These are phyloP conservation scores for Leucophenga maculata DNA, from an alignment of 2,888 invertebrate species.

Conservation along the genomic window DNA sequence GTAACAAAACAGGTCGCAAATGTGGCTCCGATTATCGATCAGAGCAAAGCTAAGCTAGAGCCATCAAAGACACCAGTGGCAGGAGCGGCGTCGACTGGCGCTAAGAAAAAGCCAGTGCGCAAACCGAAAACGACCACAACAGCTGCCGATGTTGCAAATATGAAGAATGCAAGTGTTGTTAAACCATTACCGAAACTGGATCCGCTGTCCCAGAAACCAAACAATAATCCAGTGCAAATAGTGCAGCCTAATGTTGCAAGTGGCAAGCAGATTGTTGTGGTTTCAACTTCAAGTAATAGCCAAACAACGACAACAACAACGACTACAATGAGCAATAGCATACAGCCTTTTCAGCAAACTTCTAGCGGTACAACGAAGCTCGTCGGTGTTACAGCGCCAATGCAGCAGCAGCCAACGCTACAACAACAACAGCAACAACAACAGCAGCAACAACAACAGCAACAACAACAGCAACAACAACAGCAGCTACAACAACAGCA, in stretches of 20 bases:
- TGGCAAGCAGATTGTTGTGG: slow-evolving; percentile 62
- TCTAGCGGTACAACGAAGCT: slow-evolving; percentile 67
- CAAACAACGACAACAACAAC: slow-evolving; percentile 55
- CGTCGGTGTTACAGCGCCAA: slow-evolving; percentile 71
- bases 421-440: slow-evolving; percentile 27
- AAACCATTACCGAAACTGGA: slow-evolving; percentile 71
- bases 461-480: slow-evolving; percentile 23
- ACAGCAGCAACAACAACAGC: not conserved
- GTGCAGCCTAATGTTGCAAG: slow-evolving; percentile 71
- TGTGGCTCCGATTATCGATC: slow-evolving; percentile 72
- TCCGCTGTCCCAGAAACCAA: slow-evolving; percentile 68
- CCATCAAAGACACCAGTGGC: slow-evolving; percentile 39
- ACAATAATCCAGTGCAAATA: slow-evolving; percentile 71
- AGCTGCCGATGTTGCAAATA: slow-evolving; percentile 59
- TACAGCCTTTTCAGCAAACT: slow-evolving; percentile 70
- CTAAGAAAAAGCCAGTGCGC: slow-evolving; percentile 67
- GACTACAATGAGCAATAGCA: slow-evolving; percentile 63
- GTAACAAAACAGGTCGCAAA: slow-evolving; percentile 71
- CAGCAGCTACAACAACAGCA: no score
- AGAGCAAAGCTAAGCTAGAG: slow-evolving; percentile 69
- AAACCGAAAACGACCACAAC: slow-evolving; percentile 63
- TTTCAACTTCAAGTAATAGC: slow-evolving; percentile 47
- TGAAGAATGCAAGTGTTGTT: slow-evolving; percentile 69
- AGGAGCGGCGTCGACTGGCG: slow-evolving; percentile 50
- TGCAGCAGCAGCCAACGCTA: slow-evolving; percentile 67